Evolutionary conservation across 2,113 vertebrate genomes (phyloP), one percentile per base, ranked within the genome.

Genomic region (Narcine bancroftii): DNA sequence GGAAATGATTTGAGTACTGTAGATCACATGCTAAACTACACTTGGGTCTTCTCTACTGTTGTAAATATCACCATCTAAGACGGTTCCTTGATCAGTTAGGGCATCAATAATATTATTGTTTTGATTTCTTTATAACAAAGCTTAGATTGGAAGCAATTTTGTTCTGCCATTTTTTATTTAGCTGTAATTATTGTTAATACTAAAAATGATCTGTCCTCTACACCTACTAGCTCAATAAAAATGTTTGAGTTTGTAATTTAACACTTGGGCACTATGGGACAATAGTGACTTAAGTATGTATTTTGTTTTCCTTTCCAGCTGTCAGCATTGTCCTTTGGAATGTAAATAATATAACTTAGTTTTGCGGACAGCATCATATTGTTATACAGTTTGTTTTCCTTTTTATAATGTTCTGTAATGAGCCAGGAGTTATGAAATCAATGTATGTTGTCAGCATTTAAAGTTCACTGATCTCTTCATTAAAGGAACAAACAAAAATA

Each of bases 291-390:
- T 91, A 69, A 91, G 83, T 56, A 73, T 93, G 92, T 65, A 69
- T 93, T 92, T 93, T 94, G 94, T 95, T 95, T 93, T 94, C 96
- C 96, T 96, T 93, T 92, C 92, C 92, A 72, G 89, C 71, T 94
- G 89, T 94, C 95, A 95, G 95, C 93, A 92, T 92, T 93, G 93
- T 94, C 93, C 85, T 95, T 95, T 94, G 95, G 94, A 95, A 94
- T 97, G 96, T 96, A 96, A 95, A 97, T 96, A 96, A 94, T 96
- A 94, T 95, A 95, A 94, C 94, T 95, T 96, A 94, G 93, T 95
- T 95, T 95, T 93, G 95, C 93, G 79, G 89, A 94, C 92, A 93
- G 91, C 92, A 93, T 92, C 95, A 95, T 95, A 95, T 95, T 94
- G 94, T 95, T 94, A 94, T 94, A 95, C 94, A 93, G 75, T 0